Percentiles rank a stretch among this genome's conserved stretches.
These are phyloP conservation scores for Liodrosophila aerea DNA, from an alignment of 2,888 invertebrate genomes.

Conservation along the genomic window DNA sequence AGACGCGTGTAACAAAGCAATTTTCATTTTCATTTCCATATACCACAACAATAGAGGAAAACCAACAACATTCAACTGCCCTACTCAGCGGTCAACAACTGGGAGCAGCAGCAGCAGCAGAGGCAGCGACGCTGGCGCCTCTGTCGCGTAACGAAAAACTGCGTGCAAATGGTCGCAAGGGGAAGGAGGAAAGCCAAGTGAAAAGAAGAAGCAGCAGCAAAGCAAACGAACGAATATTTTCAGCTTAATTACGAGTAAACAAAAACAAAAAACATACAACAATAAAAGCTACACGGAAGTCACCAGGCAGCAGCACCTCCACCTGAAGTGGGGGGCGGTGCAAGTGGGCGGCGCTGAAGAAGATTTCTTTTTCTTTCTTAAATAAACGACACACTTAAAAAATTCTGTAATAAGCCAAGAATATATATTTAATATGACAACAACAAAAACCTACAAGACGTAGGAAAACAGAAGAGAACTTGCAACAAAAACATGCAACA, in stretches of 20 bases:
- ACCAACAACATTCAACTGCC: constrained; percentile 41
- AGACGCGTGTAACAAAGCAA: constrained; percentile 43
- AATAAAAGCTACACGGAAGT: constrained; percentile 42
- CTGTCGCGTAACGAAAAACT: background rate
- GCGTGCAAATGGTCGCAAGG: background rate
- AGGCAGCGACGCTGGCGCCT: constrained; percentile 1
- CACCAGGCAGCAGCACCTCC: constrained; percentile 24
- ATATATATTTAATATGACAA: constrained; percentile 51
- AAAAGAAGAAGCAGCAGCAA: constrained; percentile 14
- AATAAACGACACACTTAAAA: constrained; percentile 58
- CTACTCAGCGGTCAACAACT: constrained; percentile 73
- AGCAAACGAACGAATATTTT: constrained; percentile 55
- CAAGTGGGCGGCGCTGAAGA: constrained; percentile 24
- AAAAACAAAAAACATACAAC: constrained; percentile 24
- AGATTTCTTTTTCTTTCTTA: constrained; percentile 30
- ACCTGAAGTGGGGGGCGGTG: constrained; percentile 11
- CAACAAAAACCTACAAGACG: constrained; percentile 13
- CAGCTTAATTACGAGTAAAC: constrained; percentile 67
- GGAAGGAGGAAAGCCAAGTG: background rate
- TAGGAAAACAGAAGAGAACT: constrained; percentile 1
- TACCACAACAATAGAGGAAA: constrained; percentile 34
- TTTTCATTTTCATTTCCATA: constrained; percentile 57
- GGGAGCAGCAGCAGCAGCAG: constrained; percentile 8
- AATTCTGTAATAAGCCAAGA: constrained; percentile 66
- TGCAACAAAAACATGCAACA: constrained; percentile 39